These are phyloP conservation scores for Cheilosia urbana DNA, from an alignment of 2,888 invertebrate genomes.

Conservation along the genomic window DNA sequence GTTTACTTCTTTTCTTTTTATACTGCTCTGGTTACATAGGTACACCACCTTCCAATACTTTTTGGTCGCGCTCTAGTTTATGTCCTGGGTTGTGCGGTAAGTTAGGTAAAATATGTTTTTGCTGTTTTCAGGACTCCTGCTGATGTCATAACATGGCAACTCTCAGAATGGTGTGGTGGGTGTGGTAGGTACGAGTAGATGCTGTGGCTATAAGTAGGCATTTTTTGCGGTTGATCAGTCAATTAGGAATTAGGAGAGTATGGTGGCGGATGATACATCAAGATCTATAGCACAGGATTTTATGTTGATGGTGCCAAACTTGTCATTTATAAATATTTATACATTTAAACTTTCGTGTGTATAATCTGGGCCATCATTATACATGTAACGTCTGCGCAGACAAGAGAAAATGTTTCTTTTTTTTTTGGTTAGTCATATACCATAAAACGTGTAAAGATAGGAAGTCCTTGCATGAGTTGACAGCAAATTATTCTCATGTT, in stretches of 20 bases:
- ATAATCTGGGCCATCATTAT: not conserved
- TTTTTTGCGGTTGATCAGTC: slow-evolving; percentile 60
- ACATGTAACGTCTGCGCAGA: not conserved
- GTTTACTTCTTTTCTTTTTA: slow-evolving; percentile 3
- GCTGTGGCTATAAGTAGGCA: slow-evolving; percentile 5
- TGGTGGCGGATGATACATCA: slow-evolving; percentile 2
- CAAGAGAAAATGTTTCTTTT: not conserved
- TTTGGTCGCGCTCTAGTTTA: slow-evolving; percentile 49
- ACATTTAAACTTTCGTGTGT: not conserved
- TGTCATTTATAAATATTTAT: slow-evolving; percentile 54
- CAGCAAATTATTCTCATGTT: not conserved
- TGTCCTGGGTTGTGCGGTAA: slow-evolving; percentile 58
- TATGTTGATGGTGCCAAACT: slow-evolving; percentile 40
- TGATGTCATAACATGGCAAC: slow-evolving; percentile 47
- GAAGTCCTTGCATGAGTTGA: not conserved
- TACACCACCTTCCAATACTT: slow-evolving; percentile 5
- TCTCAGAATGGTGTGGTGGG: slow-evolving; percentile 16
- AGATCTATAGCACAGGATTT: slow-evolving; percentile 24
- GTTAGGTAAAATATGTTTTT: slow-evolving; percentile 57
- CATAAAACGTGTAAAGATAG: not conserved
- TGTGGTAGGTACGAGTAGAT: too few relatives aligned
- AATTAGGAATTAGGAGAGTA: slow-evolving; percentile 53
- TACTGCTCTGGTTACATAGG: slow-evolving; percentile 1
- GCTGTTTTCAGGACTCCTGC: slow-evolving; percentile 36
- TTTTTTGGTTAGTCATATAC: not conserved